Percentiles rank a stretch among this genome's conserved stretches.
phyloP scores from a whole-genome alignment of 2,113 vertebrate genomes.

The Herpetotheres cachinnans region DNA sequence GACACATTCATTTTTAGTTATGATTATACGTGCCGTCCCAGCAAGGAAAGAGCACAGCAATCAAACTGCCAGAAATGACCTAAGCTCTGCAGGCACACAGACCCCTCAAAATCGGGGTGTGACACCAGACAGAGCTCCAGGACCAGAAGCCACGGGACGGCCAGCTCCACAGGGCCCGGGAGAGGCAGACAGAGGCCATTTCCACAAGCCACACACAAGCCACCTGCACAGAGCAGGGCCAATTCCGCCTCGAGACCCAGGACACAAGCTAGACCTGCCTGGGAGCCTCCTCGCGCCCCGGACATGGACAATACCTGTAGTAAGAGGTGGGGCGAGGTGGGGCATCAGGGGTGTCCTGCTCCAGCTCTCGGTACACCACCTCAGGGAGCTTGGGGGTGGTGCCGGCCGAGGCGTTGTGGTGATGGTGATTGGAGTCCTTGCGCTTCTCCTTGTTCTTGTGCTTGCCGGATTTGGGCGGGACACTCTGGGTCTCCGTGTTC shows the following conservation, averaged over 20 bases:
- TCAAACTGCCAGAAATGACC: not conserved
- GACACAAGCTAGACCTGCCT: not conserved
- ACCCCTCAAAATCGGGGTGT: not conserved
- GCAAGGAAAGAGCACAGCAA: accelerated
- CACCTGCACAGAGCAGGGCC: accelerated
- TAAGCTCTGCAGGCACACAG: not conserved
- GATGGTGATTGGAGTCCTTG: conserved; percentile 88
- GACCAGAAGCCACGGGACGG: not conserved
- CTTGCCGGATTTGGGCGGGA: conserved; percentile 91
- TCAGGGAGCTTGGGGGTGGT: conserved; percentile 93
- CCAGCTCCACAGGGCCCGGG: accelerated
- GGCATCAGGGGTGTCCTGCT: conserved; percentile 91
- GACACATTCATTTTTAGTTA: not conserved
- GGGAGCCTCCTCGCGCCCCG: not conserved
- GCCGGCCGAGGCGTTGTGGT: conserved; percentile 84
- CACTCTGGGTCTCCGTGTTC: conserved; percentile 81
- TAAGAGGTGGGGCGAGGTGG: conserved; percentile 90
- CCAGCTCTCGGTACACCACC: conserved; percentile 93
- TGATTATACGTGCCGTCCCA: accelerated
- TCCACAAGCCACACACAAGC: not conserved
- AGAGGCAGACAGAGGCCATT: not conserved
- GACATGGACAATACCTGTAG: conserved; percentile 82
- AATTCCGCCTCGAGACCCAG: not conserved
- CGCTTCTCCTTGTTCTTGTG: conserved; percentile 98
- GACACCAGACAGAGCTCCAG: not conserved